A percentile compares a stretch with the other conserved stretches of the same genome.
Evolutionary conservation across 2,113 vertebrate genomes (phyloP).

Genomic region (Harpagus bidentatus): DNA sequence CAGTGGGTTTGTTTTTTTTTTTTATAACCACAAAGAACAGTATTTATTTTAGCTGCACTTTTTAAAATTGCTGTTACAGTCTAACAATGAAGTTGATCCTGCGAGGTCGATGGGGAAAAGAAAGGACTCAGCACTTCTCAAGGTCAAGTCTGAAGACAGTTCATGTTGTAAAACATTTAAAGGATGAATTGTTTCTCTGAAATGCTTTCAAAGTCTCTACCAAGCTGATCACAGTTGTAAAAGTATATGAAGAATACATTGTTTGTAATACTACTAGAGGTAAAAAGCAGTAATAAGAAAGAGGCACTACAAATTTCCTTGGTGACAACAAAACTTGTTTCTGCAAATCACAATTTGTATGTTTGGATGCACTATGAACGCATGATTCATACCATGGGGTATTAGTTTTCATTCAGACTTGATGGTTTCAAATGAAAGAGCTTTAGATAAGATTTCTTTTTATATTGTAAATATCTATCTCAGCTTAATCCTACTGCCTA

Average conservation of each 20-base stretch:
- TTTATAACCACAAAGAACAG: background rate
- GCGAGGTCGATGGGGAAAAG: background rate
- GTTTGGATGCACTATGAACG: background rate
- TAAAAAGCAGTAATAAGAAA: background rate
- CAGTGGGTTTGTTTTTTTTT: background rate
- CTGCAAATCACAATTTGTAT: background rate
- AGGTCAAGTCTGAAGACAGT: background rate
- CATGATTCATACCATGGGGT: background rate
- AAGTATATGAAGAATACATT: background rate
- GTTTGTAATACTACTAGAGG: background rate
- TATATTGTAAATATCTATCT: background rate
- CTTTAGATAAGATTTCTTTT: background rate
- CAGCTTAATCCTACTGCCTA: background rate
- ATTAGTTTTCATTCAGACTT: background rate
- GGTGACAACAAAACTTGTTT: background rate
- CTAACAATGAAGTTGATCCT: background rate
- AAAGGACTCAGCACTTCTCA: background rate
- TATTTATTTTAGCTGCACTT: background rate
- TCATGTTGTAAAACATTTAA: background rate
- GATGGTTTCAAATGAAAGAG: background rate
- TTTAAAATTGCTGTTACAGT: background rate
- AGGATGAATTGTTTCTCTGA: background rate
- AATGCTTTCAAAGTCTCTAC: background rate
- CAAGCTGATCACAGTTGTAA: background rate
- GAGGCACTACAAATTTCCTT: background rate